phyloP scores from a whole-genome alignment of 1,140 invertebrate genomes.

The Chironomus striatipennis region DNA sequence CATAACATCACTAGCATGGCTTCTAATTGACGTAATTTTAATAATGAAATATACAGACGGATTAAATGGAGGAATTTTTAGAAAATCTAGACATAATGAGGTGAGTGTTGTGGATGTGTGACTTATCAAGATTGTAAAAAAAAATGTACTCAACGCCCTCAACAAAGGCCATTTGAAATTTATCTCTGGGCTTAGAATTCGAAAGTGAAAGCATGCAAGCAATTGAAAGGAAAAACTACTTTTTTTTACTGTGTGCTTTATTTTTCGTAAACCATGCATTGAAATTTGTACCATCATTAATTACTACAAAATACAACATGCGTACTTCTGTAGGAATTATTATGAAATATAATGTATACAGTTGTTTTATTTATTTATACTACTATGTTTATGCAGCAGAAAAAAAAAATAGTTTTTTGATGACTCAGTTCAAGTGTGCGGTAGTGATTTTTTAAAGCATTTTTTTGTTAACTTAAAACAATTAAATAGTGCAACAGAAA shows the following conservation, averaged over 20 bases:
- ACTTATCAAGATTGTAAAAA: too few relatives aligned
- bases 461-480: background rate
- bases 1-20: conserved; percentile 90
- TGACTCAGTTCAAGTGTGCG: background rate
- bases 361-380: background rate
- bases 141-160: too few relatives aligned
- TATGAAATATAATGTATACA: background rate
- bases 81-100: conserved; percentile 43
- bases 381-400: background rate
- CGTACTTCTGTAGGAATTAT: background rate
- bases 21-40: conserved; percentile 83
- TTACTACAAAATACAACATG: conserved; percentile 15
- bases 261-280: too few relatives aligned
- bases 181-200: background rate
- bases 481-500: background rate
- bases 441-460: conserved; percentile 6
- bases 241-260: too few relatives aligned
- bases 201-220: conserved; percentile 24
- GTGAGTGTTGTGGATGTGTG: conserved; percentile 36
- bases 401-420: background rate
- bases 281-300: background rate
- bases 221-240: background rate
- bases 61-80: conserved; percentile 56
- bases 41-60: conserved; percentile 90
- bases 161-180: too few relatives aligned